These are phyloP conservation scores for Malacosoma neustria DNA, from an alignment of 2,888 invertebrate genomes.

Conservation along the genomic window DNA sequence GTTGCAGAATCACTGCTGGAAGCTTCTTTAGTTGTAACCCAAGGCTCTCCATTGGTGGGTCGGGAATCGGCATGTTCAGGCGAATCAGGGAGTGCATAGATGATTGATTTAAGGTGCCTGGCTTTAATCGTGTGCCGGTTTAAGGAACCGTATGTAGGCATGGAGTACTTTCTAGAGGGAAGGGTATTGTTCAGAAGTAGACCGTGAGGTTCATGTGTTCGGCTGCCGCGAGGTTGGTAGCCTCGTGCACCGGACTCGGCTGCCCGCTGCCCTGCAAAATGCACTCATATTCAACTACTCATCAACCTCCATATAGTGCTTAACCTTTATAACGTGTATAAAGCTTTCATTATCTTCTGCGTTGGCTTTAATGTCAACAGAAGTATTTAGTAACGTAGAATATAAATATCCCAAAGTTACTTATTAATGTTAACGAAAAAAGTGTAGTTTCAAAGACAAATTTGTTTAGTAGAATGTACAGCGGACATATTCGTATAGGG, in stretches of 20 bases:
- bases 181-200: constrained; percentile 69
- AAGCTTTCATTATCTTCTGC: too few relatives aligned
- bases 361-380: too few relatives aligned
- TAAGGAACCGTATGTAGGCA: not conserved
- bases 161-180: not conserved
- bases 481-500: too few relatives aligned
- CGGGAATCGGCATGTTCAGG: not conserved
- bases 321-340: not conserved
- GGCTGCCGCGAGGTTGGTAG: constrained; percentile 48
- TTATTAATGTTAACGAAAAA: too few relatives aligned
- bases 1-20: not conserved
- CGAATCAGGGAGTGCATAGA: not conserved
- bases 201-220: constrained; percentile 82
- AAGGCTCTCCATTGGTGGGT: not conserved
- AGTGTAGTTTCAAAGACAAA: too few relatives aligned
- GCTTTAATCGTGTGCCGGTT: not conserved
- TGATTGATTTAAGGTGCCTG: not conserved
- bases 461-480: too few relatives aligned
- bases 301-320: constrained; percentile 6
- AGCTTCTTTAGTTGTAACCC: not conserved
- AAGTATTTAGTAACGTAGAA: too few relatives aligned
- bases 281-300: constrained; percentile 19
- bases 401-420: too few relatives aligned
- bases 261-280: constrained; percentile 45
- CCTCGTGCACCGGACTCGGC: constrained; percentile 36